Percentiles rank a stretch among this genome's conserved stretches.
Evolutionary conservation across 2,888 invertebrate genomes (phyloP).

Genomic region (Gisinianus flammeolus): DNA sequence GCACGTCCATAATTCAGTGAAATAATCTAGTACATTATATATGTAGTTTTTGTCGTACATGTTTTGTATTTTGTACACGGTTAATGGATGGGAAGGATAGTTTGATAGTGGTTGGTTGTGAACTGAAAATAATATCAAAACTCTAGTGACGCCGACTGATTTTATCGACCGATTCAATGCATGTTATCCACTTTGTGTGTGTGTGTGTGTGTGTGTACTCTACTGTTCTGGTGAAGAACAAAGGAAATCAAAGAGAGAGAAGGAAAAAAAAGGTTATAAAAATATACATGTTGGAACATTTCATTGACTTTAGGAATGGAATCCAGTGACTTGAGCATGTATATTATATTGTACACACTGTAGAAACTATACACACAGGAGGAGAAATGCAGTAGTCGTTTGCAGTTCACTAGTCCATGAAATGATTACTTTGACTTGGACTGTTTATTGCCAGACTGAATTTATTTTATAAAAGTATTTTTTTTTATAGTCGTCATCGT

Average conservation of each 20-base stretch:
- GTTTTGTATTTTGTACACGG: too few species aligned
- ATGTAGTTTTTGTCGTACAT: too few species aligned
- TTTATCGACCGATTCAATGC: background rate
- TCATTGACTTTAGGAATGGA: background rate
- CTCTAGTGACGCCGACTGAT: background rate
- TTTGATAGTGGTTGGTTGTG: too few species aligned
- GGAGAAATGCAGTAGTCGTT: background rate
- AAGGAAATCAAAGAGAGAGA: background rate
- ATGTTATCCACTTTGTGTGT: background rate
- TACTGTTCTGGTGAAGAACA: background rate
- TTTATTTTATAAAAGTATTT: too few species aligned
- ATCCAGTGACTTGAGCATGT: background rate
- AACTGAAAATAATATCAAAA: too few species aligned
- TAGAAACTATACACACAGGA: background rate
- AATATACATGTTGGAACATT: background rate
- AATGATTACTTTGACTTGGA: conserved; percentile 7
- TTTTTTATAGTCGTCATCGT: too few species aligned
- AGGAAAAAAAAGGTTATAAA: background rate
- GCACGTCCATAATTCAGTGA: too few species aligned
- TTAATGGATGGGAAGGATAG: too few species aligned
- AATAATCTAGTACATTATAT: too few species aligned
- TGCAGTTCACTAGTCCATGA: conserved; percentile 16
- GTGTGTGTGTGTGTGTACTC: background rate
- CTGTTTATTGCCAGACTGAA: background rate
- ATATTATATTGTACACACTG: background rate